Base-by-base conservation (phyloP, 2,113 vertebrate species). In the Scartelaos histophorus region DNA sequence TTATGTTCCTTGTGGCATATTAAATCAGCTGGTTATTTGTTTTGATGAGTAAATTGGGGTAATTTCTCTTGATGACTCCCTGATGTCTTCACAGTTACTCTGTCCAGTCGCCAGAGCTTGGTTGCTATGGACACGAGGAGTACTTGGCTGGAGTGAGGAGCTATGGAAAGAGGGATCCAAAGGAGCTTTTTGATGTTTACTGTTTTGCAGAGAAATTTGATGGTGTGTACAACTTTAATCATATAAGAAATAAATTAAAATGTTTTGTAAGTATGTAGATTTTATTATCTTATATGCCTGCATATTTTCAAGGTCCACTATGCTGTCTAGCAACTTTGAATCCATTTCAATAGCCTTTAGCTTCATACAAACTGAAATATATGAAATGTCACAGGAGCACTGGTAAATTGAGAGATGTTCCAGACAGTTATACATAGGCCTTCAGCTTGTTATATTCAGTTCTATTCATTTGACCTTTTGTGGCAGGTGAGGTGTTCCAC, bases 81-180 rank as follows among this genome's bases (percentile, higher is more conserved):
- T 67, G 69, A 49, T 79, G 0, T 82, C 57, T 82, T 75, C 60
- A 66, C 92, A 99, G 97, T 85, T 97, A 98, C n/a, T 94, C 96
- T 19, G 95, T 98, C 90, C 96, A 95, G 3, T 89, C 83, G 35
- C 95, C 97, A 43, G 95, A 96, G 58, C 95, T 96, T 0, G 96
- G 96, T 87, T 99, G 97, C 91, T 95, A 96, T 45, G 97, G 96
- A 19, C 96, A 98, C 88, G 92, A 94, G 71, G 94, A 95, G 87
- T 94, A 94, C 86, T 93, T 93, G 6, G 94, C 94, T 10, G 97
- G 97, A 0, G 95, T 99, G 73, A 95, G 96, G 85, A 98, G 94
- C 86, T 98, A 98, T 45, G 97, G 97, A 22, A 91, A 85, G 70
- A 92, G 95, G 24, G 94, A 96, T 71, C 93, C 94, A 0, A 78